Conservation (phyloP, 2,797 vertebrate species). For the Eurystomus glaucurus region DNA sequence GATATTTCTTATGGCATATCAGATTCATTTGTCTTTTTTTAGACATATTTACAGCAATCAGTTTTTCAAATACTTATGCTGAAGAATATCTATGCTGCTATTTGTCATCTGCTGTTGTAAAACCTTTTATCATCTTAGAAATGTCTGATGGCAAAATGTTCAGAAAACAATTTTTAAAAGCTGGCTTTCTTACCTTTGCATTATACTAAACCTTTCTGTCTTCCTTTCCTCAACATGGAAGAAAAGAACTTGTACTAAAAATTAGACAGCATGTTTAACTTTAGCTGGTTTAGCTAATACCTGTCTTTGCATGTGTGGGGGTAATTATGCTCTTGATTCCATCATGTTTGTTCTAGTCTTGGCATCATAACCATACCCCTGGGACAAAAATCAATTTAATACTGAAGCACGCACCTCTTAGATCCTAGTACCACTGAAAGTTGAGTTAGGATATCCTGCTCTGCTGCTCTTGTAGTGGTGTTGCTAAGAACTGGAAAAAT, state of each 20-base stretch:
- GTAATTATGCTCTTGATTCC: not conserved
- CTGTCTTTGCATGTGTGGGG: not conserved
- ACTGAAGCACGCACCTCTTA: not conserved
- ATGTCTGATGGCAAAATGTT: not conserved
- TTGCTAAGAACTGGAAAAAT: conserved; percentile 2
- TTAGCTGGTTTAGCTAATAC: not conserved
- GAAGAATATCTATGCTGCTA: not conserved
- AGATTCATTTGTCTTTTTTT: conserved; percentile 2
- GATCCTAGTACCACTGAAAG: not conserved
- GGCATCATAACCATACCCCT: not conserved
- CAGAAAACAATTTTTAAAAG: not conserved
- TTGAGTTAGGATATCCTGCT: not conserved
- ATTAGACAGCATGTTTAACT: not conserved
- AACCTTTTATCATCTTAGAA: not conserved
- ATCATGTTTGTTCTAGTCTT: not conserved
- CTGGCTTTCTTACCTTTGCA: not conserved
- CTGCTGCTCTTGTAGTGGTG: not conserved
- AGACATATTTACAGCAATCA: conserved; percentile 5
- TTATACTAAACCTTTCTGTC: not conserved
- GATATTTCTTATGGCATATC: not conserved
- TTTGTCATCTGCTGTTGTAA: not conserved
- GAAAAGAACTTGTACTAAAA: not conserved
- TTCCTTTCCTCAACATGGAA: not conserved
- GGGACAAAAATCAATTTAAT: not conserved
- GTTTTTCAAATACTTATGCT: not conserved